Evolutionary conservation across 2,797 vertebrate genomes (phyloP).

Genomic region (Holocentrus rufus): DNA sequence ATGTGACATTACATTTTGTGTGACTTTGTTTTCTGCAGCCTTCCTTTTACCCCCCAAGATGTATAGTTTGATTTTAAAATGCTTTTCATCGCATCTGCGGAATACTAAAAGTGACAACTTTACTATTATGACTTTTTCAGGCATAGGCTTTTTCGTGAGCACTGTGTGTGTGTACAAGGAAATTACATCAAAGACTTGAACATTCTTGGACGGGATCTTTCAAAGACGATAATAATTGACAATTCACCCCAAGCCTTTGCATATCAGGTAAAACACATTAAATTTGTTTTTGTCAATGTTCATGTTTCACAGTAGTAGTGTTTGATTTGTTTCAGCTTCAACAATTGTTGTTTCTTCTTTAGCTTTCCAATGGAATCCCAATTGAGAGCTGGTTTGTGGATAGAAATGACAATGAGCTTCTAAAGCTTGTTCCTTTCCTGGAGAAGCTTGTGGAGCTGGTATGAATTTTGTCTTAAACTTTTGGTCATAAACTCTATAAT

Average conservation of each 20-base stretch:
- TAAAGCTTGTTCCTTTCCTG: slow-evolving; percentile 98
- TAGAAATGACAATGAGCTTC: slow-evolving; percentile 97
- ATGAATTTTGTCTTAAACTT: slow-evolving; percentile 34
- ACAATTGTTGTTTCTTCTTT: slow-evolving; percentile 21
- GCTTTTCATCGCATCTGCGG: neutral
- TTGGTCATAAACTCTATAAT: neutral
- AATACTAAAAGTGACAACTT: neutral
- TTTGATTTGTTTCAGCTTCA: neutral
- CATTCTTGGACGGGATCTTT: slow-evolving; percentile 97
- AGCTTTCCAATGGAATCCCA: slow-evolving; percentile 99
- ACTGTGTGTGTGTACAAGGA: slow-evolving; percentile 98
- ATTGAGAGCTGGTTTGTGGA: slow-evolving; percentile 99
- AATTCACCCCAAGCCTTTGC: slow-evolving; percentile 99
- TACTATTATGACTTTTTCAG: slow-evolving; percentile 69
- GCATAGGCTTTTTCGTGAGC: slow-evolving; percentile 97
- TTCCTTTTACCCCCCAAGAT: neutral
- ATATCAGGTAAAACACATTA: slow-evolving; percentile 89
- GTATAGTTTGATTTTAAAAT: neutral
- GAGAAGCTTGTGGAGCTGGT: slow-evolving; percentile 99
- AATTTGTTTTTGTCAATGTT: neutral
- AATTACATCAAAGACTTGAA: slow-evolving; percentile 99
- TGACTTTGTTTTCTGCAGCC: neutral
- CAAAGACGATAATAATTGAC: slow-evolving; percentile 99
- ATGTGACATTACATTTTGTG: too few relatives aligned
- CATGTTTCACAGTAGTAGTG: neutral